Conservation (phyloP, 2,888 invertebrate genomes). For the Cerceris ruficornis region DNA sequence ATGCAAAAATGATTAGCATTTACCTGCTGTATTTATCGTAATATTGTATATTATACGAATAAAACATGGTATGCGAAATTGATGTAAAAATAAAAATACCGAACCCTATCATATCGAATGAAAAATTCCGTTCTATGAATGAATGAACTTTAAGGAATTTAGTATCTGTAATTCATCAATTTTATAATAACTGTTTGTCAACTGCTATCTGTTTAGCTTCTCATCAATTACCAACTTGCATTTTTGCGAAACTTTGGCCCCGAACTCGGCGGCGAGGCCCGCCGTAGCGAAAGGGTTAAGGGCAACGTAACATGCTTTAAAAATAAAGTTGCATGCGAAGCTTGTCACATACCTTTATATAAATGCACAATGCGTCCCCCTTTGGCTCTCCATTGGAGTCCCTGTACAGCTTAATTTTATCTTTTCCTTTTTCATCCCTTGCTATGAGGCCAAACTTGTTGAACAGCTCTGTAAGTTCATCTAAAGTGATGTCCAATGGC, state of each 20-base stretch:
- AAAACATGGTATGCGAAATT: conserved; percentile 39
- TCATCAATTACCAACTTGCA: no score
- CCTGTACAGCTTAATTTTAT: conserved; percentile 95
- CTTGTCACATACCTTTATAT: conserved; percentile 89
- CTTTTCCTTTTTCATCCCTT: conserved; percentile 91
- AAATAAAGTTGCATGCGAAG: no score
- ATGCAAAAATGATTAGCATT: conserved; percentile 26
- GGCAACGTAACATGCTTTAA: no score
- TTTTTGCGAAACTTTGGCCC: not conserved
- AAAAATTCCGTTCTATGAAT: no score
- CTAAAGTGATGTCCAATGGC: conserved; percentile 93
- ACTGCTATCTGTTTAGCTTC: no score
- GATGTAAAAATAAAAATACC: not conserved
- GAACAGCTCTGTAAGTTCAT: conserved; percentile 96
- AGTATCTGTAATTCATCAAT: no score
- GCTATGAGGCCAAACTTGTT: conserved; percentile 97
- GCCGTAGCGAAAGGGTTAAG: no score
- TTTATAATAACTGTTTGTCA: no score
- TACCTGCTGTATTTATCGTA: conserved; percentile 47
- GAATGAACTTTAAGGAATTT: no score
- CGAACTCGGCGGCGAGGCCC: no score
- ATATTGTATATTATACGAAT: conserved; percentile 40
- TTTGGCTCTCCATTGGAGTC: conserved; percentile 92
- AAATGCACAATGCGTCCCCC: conserved; percentile 98
- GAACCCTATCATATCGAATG: no score